These are phyloP conservation scores for Remorina albescens DNA, from an alignment of 2,797 vertebrate genomes.

Conservation along the genomic window DNA sequence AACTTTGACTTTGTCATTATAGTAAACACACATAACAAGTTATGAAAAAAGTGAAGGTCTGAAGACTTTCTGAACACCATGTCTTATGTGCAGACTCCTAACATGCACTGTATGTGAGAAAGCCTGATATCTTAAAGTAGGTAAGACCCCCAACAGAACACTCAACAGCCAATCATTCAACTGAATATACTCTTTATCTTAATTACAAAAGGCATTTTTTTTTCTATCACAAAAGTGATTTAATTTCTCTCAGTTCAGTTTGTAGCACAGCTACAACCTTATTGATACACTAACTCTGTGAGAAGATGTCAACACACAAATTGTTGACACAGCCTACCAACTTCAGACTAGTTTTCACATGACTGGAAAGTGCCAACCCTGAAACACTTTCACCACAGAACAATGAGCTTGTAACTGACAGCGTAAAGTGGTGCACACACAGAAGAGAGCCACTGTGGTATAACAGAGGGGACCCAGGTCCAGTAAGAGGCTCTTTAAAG, in stretches of 20 bases:
- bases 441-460: not conserved
- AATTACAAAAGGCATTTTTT: too few species aligned
- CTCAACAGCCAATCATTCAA: too few species aligned
- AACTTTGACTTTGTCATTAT: too few species aligned
- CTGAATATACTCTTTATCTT: not conserved
- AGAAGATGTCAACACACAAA: conserved; percentile 1
- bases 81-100: too few species aligned
- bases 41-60: too few species aligned
- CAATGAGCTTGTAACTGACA: not conserved
- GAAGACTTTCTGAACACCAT: too few species aligned
- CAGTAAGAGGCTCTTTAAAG: conserved; percentile 6
- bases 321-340: conserved; percentile 22
- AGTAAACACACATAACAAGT: too few species aligned
- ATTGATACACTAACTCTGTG: not conserved
- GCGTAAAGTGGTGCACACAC: not conserved
- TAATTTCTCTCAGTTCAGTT: not conserved
- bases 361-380: conserved; percentile 17
- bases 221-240: too few species aligned
- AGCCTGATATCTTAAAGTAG: not conserved
- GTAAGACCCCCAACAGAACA: too few species aligned
- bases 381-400: conserved; percentile 1
- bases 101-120: too few species aligned
- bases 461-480: not conserved
- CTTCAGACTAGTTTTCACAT: conserved; percentile 46
- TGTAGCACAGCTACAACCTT: not conserved